phyloP scores from a whole-genome alignment of 2,888 invertebrate species.

The Temnothorax unifasciatus region DNA sequence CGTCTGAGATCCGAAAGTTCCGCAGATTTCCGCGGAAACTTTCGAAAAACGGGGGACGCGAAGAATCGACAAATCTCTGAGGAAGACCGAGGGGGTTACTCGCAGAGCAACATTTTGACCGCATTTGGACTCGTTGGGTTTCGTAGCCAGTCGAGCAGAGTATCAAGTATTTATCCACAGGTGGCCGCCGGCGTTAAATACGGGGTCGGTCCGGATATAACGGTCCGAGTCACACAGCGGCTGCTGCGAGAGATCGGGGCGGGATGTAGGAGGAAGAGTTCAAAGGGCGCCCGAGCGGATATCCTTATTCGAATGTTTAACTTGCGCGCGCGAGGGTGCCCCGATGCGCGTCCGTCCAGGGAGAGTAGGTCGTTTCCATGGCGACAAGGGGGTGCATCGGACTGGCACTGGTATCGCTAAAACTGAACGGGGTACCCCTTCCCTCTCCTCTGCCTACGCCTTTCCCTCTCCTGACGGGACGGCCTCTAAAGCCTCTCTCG shows the following conservation, averaged over 20 bases:
- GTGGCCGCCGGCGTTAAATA: constrained; percentile 26
- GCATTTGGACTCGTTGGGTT: background rate
- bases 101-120: background rate
- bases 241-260: background rate
- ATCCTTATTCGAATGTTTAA: constrained; percentile 81
- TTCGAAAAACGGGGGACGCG: background rate
- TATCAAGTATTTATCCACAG: constrained; percentile 18
- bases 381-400: constrained; percentile 84
- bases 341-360: constrained; percentile 84
- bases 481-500: constrained; percentile 67
- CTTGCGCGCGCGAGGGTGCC: constrained; percentile 73
- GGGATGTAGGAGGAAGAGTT: constrained; percentile 38
- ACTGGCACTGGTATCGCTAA: constrained; percentile 79
- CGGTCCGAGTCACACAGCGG: background rate
- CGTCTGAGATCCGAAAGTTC: background rate
- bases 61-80: background rate
- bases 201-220: background rate
- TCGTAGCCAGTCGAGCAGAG: background rate
- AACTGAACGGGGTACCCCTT: constrained; percentile 73
- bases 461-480: constrained; percentile 58
- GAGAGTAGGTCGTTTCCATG: constrained; percentile 86
- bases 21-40: too few relatives aligned
- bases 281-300: constrained; percentile 70
- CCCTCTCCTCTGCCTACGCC: background rate
- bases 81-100: background rate